These are phyloP conservation scores for Spinibarbus caldwelli DNA, from an alignment of 2,797 vertebrate species.

Conservation along the genomic window DNA sequence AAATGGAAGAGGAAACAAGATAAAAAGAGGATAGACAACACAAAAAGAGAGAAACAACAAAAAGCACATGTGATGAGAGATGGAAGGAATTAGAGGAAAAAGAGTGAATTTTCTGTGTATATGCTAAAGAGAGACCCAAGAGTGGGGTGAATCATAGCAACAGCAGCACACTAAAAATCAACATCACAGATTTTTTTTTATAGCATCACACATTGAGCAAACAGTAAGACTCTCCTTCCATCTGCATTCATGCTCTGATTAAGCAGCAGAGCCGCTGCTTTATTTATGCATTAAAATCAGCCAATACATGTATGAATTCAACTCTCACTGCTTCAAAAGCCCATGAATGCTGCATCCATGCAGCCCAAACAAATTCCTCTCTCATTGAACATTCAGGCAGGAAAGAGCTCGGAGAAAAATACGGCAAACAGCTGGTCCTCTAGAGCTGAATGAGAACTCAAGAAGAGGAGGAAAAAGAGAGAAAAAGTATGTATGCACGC, in stretches of 20 bases:
- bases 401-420: conserved; percentile 40
- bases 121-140: neutral
- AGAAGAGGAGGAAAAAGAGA: conserved; percentile 45
- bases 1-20: neutral
- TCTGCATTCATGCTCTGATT: conserved; percentile 20
- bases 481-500: conserved; percentile 60
- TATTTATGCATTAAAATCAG: conserved; percentile 49
- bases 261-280: conserved; percentile 2
- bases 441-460: conserved; percentile 53
- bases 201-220: conserved; percentile 15
- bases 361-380: conserved; percentile 56
- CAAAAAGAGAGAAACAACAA: neutral
- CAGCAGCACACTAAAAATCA: neutral
- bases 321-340: conserved; percentile 50
- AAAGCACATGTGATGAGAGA: neutral
- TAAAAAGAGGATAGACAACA: conserved; percentile 3
- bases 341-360: conserved; percentile 46
- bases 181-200: neutral
- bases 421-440: conserved; percentile 56
- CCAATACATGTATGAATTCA: conserved; percentile 36
- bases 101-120: neutral
- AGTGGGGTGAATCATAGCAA: neutral
- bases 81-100: neutral
- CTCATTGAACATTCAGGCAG: conserved; percentile 60
- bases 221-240: conserved; percentile 17